Evolutionary conservation across 2,888 invertebrate species (phyloP), one percentile per base, ranked within the genome.

Genomic region (Deilephila porcellus): DNA sequence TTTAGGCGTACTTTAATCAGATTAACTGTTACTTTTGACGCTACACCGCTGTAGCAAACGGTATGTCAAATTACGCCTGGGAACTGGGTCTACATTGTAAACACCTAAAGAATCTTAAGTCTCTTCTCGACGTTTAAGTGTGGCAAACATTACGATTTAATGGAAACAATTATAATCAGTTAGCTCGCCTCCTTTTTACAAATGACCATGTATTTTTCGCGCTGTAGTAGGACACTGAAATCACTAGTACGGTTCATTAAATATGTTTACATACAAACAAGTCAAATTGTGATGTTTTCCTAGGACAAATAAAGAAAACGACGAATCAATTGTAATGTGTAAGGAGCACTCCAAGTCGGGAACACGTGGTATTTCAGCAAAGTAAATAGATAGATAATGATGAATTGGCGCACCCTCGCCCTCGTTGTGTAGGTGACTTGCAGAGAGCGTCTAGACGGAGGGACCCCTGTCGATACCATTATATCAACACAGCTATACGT

Each of bases 401-500:
- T 85, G 88, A 88, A 87, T 87, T 87, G 84, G 85, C 86, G 86
- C 92, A 89, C 93, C 93, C 94, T 93, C 93, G 86, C 93, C 92
- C 93, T 92, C 84, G 82, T 81, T 77, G 75, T 79, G 79, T 86
- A 88, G 88, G 89, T 90, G 91, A 91, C 91, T 92, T 89, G 93
- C 91, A 89, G 86, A 86, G 89, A 90, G 90, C 87, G 94, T 94
- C 94, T 94, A 94, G 94, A 94, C 93, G 91, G 88, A 91, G 92
- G 92, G 90, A 90, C 86, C 90, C 90, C 84, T 83, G 82, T 83
- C 81, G 82, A 83, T 83, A 83, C 82, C 45, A 73, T 73, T 64
- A 56, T 45, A 56, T 45, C 19, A 20, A 63, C 72, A 59, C 29
- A 53, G 37, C 25, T 63, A 56, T 29, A 72, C 52, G 17, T 53